Evolutionary conservation across 2,888 invertebrate genomes (phyloP).

Genomic region (Sinopyrophorus schimmeli): DNA sequence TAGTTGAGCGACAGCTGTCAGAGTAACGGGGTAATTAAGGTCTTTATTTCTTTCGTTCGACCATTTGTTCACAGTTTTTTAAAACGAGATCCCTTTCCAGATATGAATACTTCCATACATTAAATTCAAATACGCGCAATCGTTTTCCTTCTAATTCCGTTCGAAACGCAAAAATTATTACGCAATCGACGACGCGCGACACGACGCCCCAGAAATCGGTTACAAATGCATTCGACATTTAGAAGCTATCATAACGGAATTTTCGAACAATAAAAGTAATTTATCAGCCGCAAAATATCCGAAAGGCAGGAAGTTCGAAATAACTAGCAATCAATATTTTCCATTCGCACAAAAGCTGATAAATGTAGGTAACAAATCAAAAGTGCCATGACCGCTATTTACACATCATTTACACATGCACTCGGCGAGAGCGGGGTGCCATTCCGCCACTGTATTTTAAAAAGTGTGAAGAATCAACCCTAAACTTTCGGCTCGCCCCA

Average conservation of each 20-base stretch:
- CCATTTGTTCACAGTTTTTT: conserved; percentile 25
- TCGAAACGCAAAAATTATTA: neutral
- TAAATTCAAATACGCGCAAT: conserved; percentile 2
- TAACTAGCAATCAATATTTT: conserved; percentile 39
- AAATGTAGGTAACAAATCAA: conserved; percentile 42
- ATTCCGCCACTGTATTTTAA: conserved; percentile 30
- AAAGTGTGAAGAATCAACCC: conserved; percentile 49
- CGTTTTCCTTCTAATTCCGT: conserved; percentile 4
- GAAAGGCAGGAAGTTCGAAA: conserved; percentile 31
- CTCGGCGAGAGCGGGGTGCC: conserved; percentile 32
- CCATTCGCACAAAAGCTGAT: conserved; percentile 38
- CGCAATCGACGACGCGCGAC: neutral
- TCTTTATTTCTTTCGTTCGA: conserved; percentile 29
- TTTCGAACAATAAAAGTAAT: conserved; percentile 28
- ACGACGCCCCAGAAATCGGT: conserved; percentile 7
- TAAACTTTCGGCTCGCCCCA: conserved; percentile 36
- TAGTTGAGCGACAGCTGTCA: conserved; percentile 30
- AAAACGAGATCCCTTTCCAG: conserved; percentile 16
- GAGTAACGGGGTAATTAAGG: conserved; percentile 28
- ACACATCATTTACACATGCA: conserved; percentile 44
- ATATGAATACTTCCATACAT: conserved; percentile 2
- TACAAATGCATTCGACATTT: conserved; percentile 21
- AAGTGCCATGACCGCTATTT: conserved; percentile 41
- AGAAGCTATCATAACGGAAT: conserved; percentile 26
- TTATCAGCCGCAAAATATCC: conserved; percentile 33